Evolutionary conservation across 2,888 invertebrate species (phyloP).

Genomic region (Beris chalybata): DNA sequence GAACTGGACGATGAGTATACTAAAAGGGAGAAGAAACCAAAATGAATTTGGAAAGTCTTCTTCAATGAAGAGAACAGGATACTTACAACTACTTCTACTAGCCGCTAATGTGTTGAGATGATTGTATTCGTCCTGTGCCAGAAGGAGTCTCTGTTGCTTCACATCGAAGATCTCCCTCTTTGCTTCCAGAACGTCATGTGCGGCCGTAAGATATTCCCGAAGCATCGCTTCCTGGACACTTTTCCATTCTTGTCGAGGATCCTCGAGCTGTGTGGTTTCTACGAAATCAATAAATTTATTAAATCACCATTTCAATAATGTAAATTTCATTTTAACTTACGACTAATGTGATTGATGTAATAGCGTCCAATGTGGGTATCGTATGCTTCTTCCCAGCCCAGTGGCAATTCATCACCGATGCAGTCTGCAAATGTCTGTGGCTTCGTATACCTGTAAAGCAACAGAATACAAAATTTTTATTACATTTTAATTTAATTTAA

Average conservation of each 20-base stretch:
- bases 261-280: constrained; percentile 96
- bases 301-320: background rate
- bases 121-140: constrained; percentile 96
- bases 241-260: constrained; percentile 95
- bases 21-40: constrained; percentile 53
- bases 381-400: constrained; percentile 96
- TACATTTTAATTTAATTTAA: background rate
- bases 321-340: constrained; percentile 63
- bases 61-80: background rate
- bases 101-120: constrained; percentile 88
- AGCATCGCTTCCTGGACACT: constrained; percentile 96
- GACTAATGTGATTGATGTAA: constrained; percentile 95
- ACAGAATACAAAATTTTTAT: background rate
- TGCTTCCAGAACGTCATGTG: constrained; percentile 93
- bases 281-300: constrained; percentile 45
- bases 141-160: constrained; percentile 88
- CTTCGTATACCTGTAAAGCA: constrained; percentile 84
- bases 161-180: constrained; percentile 96
- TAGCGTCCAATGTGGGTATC: constrained; percentile 93
- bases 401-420: constrained; percentile 93
- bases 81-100: constrained; percentile 90
- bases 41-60: background rate
- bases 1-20: constrained; percentile 88
- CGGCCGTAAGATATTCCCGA: constrained; percentile 92
- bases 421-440: constrained; percentile 97